Evolutionary conservation across 2,888 invertebrate species (phyloP).

Genomic region (Heteromurus nitidus): DNA sequence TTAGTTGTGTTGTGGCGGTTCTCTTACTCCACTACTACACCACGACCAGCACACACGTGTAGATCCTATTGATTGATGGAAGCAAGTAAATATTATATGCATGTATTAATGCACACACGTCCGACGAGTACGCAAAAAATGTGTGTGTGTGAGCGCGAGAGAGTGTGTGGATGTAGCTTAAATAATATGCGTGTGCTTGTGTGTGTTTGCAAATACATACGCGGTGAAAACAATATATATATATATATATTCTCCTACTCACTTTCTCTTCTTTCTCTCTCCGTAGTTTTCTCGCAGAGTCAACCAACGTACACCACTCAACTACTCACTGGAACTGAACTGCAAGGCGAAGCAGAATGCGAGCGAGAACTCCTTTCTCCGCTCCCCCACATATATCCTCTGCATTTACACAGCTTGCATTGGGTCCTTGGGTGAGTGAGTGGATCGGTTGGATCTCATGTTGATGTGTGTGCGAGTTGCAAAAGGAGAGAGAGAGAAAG

Average conservation of each 20-base stretch:
- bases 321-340: conserved; percentile 32
- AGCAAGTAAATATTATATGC: conserved; percentile 30
- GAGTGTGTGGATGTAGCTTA: neutral
- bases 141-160: conserved; percentile 23
- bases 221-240: too few species aligned
- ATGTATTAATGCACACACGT: conserved; percentile 29
- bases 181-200: conserved; percentile 21
- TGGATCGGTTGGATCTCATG: too few species aligned
- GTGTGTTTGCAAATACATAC: conserved; percentile 21
- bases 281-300: conserved; percentile 41
- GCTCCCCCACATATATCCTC: conserved; percentile 1
- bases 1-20: neutral
- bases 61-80: conserved; percentile 46
- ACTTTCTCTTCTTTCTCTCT: conserved; percentile 17
- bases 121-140: conserved; percentile 3
- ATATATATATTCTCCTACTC: too few species aligned
- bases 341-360: conserved; percentile 27
- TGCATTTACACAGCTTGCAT: conserved; percentile 13
- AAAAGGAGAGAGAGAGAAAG: conserved; percentile 4
- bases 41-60: conserved; percentile 39
- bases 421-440: conserved; percentile 8
- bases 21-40: neutral
- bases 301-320: conserved; percentile 44
- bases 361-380: neutral
- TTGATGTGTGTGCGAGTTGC: conserved; percentile 12